Evolutionary conservation across 2,888 invertebrate species (phyloP).

Genomic region (Philonicus albiceps): DNA sequence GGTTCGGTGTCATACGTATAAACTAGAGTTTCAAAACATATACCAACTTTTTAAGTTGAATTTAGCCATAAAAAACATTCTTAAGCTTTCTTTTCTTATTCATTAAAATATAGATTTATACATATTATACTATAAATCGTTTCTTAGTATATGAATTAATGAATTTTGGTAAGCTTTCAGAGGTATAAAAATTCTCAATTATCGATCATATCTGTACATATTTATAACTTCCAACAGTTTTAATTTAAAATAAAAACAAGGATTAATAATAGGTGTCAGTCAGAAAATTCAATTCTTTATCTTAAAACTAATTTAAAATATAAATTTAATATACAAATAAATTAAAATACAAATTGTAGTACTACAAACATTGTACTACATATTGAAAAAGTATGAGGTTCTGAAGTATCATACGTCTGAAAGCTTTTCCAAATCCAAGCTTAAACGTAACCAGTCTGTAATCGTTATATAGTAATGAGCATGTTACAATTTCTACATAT

Average conservation of each 20-base stretch:
- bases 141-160: background rate
- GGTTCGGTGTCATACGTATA: background rate
- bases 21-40: background rate
- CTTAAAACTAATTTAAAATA: too few species aligned
- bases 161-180: background rate
- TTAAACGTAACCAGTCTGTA: constrained; percentile 38
- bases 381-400: background rate
- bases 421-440: background rate
- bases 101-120: background rate
- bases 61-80: constrained; percentile 9
- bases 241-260: background rate
- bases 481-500: constrained; percentile 10
- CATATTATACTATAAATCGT: background rate
- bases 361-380: too few species aligned
- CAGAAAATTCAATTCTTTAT: too few species aligned
- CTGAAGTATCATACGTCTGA: background rate
- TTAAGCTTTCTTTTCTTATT: background rate
- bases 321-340: too few species aligned
- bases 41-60: background rate
- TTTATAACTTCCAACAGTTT: background rate
- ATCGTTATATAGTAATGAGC: constrained; percentile 9
- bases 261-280: too few species aligned
- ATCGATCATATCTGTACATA: background rate
- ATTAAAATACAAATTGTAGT: background rate
- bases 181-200: background rate